Base-by-base conservation (phyloP, 2,797 vertebrate species). In the Tolypeutes matacus region DNA sequence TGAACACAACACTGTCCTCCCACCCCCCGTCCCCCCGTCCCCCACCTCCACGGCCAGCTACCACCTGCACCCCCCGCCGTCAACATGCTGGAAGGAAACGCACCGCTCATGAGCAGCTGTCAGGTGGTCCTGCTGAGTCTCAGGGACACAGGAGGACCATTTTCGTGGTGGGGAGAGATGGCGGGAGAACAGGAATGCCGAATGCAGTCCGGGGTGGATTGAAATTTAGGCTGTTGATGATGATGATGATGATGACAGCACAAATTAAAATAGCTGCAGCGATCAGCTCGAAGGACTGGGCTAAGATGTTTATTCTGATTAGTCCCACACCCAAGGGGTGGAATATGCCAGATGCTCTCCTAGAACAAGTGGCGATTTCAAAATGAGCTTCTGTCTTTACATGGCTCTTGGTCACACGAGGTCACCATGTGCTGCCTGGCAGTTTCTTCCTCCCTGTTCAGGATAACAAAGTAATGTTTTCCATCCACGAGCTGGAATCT, bases 391-490 rank as follows among this genome's bases (percentile, higher is more conserved):
- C 85, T 25, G 20, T 56, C 29, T 62, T 60, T 53, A 29, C 21
- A 46, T 42, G 70, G 72, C 31, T 64, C 58, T 23, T 18, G 36
- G 65, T 65, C 62, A 29, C 65, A 23, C 0, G 21, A 39, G 23
- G 51, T 75, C 25, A 13, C 25, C 17, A 12, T 8, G 1, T 21
- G n/a, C 17, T 13, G 21, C 73, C 64, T 23, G 23, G n/a, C 39
- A 11, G 0, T 0, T 15, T 14, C 15, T 10, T n/a, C 15, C 34
- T 31, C 27, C 29, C 65, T 5, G 67, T 58, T 27, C 15, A 4
- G 29, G 53, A 21, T 5, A 2, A n/a, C 3, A 42, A n/a, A 29
- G 12, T 13, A 39, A 21, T 0, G 9, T 3, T 0, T 0, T 2
- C 20, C 62, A 51, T 60, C 76, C 1, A 31, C 5, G 60, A 46